A percentile compares a stretch with the other conserved stretches of the same genome.
These are phyloP conservation scores for Oxytorus armatus DNA, from an alignment of 2,888 invertebrate species.

Conservation along the genomic window DNA sequence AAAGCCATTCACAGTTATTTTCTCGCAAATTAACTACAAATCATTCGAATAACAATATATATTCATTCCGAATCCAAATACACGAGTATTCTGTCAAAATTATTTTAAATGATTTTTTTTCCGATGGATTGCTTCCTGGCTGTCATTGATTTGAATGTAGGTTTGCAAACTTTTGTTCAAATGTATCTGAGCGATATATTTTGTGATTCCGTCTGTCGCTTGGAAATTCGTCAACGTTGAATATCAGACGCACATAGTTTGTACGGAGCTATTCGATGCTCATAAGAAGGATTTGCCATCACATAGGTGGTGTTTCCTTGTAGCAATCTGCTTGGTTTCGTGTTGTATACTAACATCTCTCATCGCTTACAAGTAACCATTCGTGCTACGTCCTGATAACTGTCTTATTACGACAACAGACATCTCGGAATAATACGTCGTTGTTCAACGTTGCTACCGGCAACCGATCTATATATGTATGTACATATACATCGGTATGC, in stretches of 20 bases:
- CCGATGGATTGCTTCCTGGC: not conserved
- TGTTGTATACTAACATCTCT: too few relatives aligned
- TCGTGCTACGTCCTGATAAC: conserved; percentile 56
- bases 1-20: not conserved
- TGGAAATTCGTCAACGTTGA: not conserved
- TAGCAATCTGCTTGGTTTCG: conserved; percentile 9
- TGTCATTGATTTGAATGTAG: not conserved
- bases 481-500: not conserved
- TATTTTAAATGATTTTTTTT: conserved; percentile 9
- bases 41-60: not conserved
- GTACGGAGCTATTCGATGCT: not conserved
- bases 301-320: conserved; percentile 44
- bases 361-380: conserved; percentile 9
- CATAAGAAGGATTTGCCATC: conserved; percentile 29
- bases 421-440: conserved; percentile 35
- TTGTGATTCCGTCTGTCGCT: not conserved
- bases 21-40: not conserved
- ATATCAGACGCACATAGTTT: not conserved
- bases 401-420: conserved; percentile 40
- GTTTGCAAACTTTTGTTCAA: not conserved
- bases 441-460: conserved; percentile 2
- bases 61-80: not conserved
- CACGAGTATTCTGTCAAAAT: not conserved
- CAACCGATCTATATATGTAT: not conserved
- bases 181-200: not conserved